Conservation (phyloP, 2,113 vertebrate genomes). For the Micromys minutus region DNA sequence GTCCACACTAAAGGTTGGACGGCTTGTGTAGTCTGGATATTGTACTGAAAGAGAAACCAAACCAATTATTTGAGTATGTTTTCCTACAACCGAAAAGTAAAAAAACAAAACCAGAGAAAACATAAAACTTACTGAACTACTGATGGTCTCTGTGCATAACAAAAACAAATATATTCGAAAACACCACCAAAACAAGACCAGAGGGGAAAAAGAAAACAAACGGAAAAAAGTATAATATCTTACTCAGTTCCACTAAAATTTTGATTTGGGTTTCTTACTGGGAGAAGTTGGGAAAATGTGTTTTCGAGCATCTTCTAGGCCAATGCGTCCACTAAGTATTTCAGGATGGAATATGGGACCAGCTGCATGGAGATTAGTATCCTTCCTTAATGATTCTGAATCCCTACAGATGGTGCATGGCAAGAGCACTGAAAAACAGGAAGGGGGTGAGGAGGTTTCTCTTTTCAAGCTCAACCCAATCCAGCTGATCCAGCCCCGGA, state of each 20-base stretch:
- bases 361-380: not conserved
- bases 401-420: not conserved
- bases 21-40: not conserved
- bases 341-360: not conserved
- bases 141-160: not conserved
- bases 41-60: not conserved
- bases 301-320: not conserved
- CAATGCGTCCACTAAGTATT: not conserved
- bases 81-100: too few relatives aligned
- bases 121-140: not conserved
- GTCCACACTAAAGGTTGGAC: too few relatives aligned
- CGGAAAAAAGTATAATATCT: not conserved
- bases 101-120: not conserved
- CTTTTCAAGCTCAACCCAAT: not conserved
- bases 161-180: not conserved
- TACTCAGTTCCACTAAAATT: not conserved
- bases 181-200: not conserved
- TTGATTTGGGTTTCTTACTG: not conserved
- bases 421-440: not conserved
- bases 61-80: not conserved
- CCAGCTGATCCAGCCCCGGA: not conserved
- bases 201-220: too few relatives aligned
- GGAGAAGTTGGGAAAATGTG: not conserved
- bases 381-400: not conserved
- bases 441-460: not conserved